Percentiles rank a stretch among this genome's conserved stretches.
phyloP scores from a whole-genome alignment of 2,888 invertebrate species.

The Osedax fenrisi region DNA sequence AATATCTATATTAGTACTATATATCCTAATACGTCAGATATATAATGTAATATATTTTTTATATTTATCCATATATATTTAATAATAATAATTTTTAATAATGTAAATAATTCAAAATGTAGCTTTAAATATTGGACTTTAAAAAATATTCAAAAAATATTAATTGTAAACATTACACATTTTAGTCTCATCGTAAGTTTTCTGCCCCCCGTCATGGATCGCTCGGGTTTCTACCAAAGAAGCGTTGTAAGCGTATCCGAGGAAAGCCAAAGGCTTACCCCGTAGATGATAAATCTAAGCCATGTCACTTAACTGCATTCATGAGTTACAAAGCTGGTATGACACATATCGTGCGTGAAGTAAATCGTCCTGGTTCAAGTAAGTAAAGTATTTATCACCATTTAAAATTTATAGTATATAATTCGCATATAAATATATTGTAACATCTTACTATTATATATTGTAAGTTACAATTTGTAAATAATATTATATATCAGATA shows the following conservation, averaged over 20 bases:
- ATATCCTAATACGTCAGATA: too few relatives aligned
- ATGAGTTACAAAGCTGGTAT: conserved; percentile 98
- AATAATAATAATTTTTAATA: too few relatives aligned
- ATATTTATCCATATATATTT: too few relatives aligned
- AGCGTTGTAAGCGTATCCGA: conserved; percentile 84
- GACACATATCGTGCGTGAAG: conserved; percentile 97
- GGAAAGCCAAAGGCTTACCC: conserved; percentile 99
- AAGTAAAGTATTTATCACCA: conserved; percentile 53
- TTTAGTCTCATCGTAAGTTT: conserved; percentile 97
- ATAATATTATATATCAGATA: too few relatives aligned
- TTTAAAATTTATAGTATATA: too few relatives aligned
- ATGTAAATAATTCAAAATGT: too few relatives aligned
- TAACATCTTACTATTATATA: too few relatives aligned
- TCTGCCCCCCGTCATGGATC: conserved; percentile 99
- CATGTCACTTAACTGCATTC: conserved; percentile 92
- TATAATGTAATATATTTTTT: too few relatives aligned
- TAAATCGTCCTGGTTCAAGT: conserved; percentile 96
- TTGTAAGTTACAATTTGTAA: too few relatives aligned
- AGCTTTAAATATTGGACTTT: neutral
- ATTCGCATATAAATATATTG: too few relatives aligned
- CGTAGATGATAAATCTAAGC: conserved; percentile 86
- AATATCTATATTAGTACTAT: too few relatives aligned
- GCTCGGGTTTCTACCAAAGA: conserved; percentile 99
- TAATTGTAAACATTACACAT: conserved; percentile 31
- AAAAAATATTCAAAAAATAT: neutral